These are phyloP conservation scores for Eulemur mongoz DNA, from an alignment of 2,797 vertebrate species.

Conservation along the genomic window DNA sequence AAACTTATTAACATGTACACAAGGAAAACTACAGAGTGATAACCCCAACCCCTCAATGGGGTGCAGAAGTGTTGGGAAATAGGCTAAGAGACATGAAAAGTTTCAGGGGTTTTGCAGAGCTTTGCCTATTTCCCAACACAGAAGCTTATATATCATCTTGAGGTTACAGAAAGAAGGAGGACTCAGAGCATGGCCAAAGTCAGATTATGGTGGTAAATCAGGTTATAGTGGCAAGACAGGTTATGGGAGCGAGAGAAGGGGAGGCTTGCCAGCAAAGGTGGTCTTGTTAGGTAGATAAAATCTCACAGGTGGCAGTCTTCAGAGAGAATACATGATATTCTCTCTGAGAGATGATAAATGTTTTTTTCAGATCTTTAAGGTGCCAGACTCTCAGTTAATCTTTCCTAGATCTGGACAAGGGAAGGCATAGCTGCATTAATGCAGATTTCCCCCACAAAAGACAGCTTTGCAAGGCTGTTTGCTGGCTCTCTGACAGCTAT, in stretches of 20 bases:
- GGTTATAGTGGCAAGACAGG: not conserved
- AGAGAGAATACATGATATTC: not conserved
- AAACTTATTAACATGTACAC: not conserved
- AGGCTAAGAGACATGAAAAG: no score
- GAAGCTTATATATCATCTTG: no score
- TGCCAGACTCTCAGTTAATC: not conserved
- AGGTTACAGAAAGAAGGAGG: not conserved
- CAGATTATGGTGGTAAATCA: not conserved
- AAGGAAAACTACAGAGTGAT: not conserved
- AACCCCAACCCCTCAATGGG: not conserved
- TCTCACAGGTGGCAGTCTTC: not conserved
- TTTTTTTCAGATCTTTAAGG: not conserved
- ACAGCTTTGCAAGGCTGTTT: not conserved
- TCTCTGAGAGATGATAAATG: not conserved
- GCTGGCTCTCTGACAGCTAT: not conserved
- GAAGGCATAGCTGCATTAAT: not conserved
- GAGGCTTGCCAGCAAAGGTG: not conserved
- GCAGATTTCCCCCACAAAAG: not conserved
- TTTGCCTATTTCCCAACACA: no score
- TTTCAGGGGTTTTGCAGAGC: no score
- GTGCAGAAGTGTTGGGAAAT: no score
- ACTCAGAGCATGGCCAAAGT: not conserved
- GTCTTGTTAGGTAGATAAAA: not conserved
- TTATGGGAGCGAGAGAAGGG: no score
- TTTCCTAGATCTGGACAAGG: not conserved